Evolutionary conservation across 2,113 vertebrate species (phyloP).

Genomic region (Bubo scandiacus): DNA sequence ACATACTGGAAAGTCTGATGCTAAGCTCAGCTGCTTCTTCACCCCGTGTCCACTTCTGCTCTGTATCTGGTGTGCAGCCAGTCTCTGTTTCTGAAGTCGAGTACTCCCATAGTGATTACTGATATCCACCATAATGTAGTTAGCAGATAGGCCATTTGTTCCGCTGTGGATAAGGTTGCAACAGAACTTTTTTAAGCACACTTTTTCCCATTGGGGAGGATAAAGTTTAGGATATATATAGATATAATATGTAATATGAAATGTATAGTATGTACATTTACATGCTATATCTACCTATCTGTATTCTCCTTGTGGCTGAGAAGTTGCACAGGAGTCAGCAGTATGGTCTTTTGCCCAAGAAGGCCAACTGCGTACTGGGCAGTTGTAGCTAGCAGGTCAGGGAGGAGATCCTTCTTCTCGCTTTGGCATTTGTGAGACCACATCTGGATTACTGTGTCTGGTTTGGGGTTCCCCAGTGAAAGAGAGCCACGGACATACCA

Average conservation of each 20-base stretch:
- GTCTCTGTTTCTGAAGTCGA: background rate
- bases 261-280: background rate
- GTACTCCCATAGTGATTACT: conserved; percentile 31
- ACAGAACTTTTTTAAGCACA: background rate
- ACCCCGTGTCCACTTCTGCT: background rate
- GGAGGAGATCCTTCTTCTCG: background rate
- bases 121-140: conserved; percentile 52
- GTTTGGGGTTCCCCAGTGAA: background rate
- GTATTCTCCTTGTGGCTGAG: background rate
- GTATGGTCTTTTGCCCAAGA: background rate
- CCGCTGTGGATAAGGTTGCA: background rate
- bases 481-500: background rate
- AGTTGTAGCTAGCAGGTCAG: background rate
- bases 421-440: background rate
- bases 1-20: conserved; percentile 39
- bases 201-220: background rate
- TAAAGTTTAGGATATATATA: background rate
- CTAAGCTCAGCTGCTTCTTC: conserved; percentile 42
- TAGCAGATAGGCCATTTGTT: conserved; percentile 51
- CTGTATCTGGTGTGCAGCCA: conserved; percentile 33
- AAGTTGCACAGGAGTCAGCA: background rate
- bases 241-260: background rate
- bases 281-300: background rate
- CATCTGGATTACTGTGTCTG: background rate
- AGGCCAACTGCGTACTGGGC: background rate